These are phyloP conservation scores for Theretra japonica DNA, from an alignment of 2,888 invertebrate species.

Conservation along the genomic window DNA sequence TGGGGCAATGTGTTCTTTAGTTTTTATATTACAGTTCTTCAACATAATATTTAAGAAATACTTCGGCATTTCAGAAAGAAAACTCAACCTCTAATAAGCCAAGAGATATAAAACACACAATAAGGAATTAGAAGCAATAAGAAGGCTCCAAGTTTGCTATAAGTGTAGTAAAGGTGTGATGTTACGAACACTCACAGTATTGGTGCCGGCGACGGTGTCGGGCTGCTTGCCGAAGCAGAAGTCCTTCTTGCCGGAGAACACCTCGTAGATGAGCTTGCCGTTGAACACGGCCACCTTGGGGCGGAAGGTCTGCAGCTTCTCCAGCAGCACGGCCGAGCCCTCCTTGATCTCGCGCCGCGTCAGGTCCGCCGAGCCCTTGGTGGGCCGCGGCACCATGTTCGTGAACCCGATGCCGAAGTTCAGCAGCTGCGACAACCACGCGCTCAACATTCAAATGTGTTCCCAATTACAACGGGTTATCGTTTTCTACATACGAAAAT, in stretches of 20 bases:
- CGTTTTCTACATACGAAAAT: too few relatives aligned
- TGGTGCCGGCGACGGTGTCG: constrained; percentile 95
- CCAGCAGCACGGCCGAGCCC: constrained; percentile 94
- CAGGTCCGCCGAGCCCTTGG: constrained; percentile 97
- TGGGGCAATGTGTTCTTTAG: too few relatives aligned
- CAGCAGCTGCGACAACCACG: constrained; percentile 81
- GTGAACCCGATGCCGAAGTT: constrained; percentile 99
- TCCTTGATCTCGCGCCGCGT: constrained; percentile 97
- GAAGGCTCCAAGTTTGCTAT: too few relatives aligned
- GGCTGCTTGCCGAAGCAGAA: constrained; percentile 98
- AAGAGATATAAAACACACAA: too few relatives aligned
- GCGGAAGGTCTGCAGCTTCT: constrained; percentile 95
- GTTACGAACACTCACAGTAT: constrained; percentile 89
- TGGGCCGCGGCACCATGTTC: constrained; percentile 98
- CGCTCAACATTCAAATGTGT: not conserved
- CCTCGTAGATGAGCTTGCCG: constrained; percentile 99
- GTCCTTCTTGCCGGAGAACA: constrained; percentile 98
- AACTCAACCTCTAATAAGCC: too few relatives aligned
- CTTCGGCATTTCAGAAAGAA: too few relatives aligned
- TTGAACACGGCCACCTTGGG: constrained; percentile 99
- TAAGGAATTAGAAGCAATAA: too few relatives aligned
- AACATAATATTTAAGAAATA: too few relatives aligned
- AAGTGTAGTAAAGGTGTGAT: too few relatives aligned
- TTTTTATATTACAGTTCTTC: too few relatives aligned
- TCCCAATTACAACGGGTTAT: too few relatives aligned